Base-by-base conservation (phyloP, 2,113 vertebrate genomes). In the Agelaius tricolor region DNA sequence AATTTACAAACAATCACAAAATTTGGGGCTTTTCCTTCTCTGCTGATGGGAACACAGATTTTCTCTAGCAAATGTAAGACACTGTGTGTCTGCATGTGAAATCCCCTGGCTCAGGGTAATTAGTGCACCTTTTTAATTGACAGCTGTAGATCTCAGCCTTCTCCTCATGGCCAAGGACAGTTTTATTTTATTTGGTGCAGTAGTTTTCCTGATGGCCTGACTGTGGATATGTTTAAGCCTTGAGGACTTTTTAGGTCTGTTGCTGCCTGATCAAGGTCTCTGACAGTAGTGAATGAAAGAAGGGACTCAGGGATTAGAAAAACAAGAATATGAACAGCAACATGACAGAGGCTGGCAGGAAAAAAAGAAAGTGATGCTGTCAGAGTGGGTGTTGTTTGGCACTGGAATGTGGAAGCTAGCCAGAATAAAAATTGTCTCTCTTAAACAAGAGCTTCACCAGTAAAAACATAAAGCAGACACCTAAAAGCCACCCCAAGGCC, bases 261-360 rank as follows among this genome's bases (percentile, higher is more conserved):
- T 73, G 33, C 66, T 95, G 67, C 66, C 67, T 54, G 31, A 28
- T 68, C 51, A 47, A 81, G 41, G 37, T 90, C 23, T 67, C 62
- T 93, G 88, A 58, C 72, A 68, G 61, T 6, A 78, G 52, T 58
- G 78, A 84, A 51, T 63, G 69, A 86, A 90, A 87, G 67, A 81
- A 87, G 43, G 35, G 80, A 61, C 44, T 83, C 4, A 0, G 58
- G 63, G 61, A 77, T 83, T 87, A 59, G 79, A 88, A 88, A 96
- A 51, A 82, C 37, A 87, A 61, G 87, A 94, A 51, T 63, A 69
- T 66, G 63, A 96, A 84, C 61, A 89, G 23, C 31, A 78, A 49
- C 39, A 54, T 88, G 92, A 91, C 82, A 92, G 55, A 83, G 65
- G n/a, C 76, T 95, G 92, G 47, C 83, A 91, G 86, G 87, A 76